Evolutionary conservation across 1,140 invertebrate species (phyloP).

Genomic region (Doryteuthis pealeii): DNA sequence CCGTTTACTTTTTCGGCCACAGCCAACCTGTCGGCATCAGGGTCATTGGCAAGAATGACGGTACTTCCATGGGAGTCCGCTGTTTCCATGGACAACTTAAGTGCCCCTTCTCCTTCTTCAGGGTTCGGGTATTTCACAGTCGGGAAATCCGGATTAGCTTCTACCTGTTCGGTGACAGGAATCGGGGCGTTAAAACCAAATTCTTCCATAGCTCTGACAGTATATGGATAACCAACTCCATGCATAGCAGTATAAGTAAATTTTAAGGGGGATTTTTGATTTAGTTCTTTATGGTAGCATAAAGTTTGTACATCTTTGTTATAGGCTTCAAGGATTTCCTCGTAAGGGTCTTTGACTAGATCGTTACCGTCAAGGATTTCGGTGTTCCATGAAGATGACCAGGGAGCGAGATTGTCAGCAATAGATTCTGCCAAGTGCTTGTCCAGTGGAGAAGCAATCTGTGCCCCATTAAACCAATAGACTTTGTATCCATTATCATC

Average conservation of each 20-base stretch:
- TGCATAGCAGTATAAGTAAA: slow-evolving; percentile 97
- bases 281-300: slow-evolving; percentile 60
- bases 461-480: slow-evolving; percentile 93
- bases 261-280: slow-evolving; percentile 66
- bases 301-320: slow-evolving; percentile 66
- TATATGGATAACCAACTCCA: slow-evolving; percentile 87
- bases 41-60: slow-evolving; percentile 95
- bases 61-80: slow-evolving; percentile 73
- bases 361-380: slow-evolving; percentile 46
- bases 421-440: slow-evolving; percentile 82
- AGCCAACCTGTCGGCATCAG: slow-evolving; percentile 95
- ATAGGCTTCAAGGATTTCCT: slow-evolving; percentile 69
- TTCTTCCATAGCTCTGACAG: slow-evolving; percentile 73
- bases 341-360: slow-evolving; percentile 61
- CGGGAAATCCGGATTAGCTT: slow-evolving; percentile 94
- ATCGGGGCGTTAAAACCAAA: slow-evolving; percentile 77
- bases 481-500: slow-evolving; percentile 98
- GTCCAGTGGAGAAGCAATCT: slow-evolving; percentile 93
- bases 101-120: slow-evolving; percentile 89
- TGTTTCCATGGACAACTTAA: slow-evolving; percentile 82
- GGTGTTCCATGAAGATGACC: slow-evolving; percentile 70
- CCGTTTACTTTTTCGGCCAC: slow-evolving; percentile 77
- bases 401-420: slow-evolving; percentile 74
- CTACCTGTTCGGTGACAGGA: slow-evolving; percentile 72
- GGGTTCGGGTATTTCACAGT: slow-evolving; percentile 98